Evolutionary conservation across 2,113 vertebrate genomes (phyloP).

Genomic region (Hiodon alosoides): DNA sequence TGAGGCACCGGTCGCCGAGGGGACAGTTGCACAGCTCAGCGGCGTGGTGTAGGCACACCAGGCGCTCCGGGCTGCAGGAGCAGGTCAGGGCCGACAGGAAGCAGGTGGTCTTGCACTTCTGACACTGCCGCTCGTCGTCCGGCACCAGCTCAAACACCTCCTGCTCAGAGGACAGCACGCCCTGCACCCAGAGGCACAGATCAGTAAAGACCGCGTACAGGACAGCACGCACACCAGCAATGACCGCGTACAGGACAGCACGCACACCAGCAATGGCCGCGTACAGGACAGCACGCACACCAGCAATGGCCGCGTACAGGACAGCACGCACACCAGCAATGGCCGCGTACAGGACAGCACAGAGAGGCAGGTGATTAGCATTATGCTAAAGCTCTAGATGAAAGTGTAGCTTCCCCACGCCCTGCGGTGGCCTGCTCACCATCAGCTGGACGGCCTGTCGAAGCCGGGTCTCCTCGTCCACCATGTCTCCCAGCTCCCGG

Average conservation of each 20-base stretch:
- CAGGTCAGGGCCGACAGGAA: slow-evolving; percentile 95
- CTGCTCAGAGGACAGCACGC: slow-evolving; percentile 84
- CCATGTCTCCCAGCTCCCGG: slow-evolving; percentile 85
- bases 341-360: no score
- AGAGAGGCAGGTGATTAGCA: no score
- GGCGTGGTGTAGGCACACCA: slow-evolving; percentile 86
- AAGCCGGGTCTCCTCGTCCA: slow-evolving; percentile 84
- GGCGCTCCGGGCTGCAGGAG: slow-evolving; percentile 81
- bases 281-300: not conserved
- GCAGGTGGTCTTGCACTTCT: slow-evolving; percentile 91
- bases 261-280: no score
- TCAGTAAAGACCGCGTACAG: not conserved
- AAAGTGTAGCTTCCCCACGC: not conserved
- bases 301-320: not conserved
- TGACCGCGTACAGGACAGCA: not conserved
- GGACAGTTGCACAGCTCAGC: slow-evolving; percentile 83
- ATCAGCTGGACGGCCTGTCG: slow-evolving; percentile 76
- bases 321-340: no score
- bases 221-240: not conserved
- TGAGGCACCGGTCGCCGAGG: slow-evolving; percentile 85
- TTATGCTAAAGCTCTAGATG: no score
- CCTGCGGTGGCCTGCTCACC: slow-evolving; percentile 54
- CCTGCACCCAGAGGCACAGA: slow-evolving; percentile 55
- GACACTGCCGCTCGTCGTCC: slow-evolving; percentile 93
- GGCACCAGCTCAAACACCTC: slow-evolving; percentile 95